Base-by-base conservation (phyloP, 1,140 invertebrate genomes). In the Camponotus floridanus region DNA sequence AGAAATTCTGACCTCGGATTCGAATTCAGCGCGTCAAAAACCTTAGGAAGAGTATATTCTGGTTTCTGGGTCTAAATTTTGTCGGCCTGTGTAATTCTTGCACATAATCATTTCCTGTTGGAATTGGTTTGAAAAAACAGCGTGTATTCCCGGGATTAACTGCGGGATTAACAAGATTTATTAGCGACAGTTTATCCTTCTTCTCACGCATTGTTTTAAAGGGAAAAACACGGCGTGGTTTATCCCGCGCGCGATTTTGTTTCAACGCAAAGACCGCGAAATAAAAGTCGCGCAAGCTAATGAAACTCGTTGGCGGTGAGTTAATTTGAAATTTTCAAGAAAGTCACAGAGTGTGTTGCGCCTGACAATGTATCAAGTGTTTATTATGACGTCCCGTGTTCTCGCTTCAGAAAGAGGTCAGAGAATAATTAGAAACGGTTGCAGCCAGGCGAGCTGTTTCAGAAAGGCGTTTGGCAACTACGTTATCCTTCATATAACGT, bases 311-410 rank as follows among this genome's bases (percentile, higher is more conserved):
- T 13, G 9, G 39, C 51, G 13, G 26, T 11, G 65, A 62, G 67
- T 73, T 83, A 73, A 83, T 73, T 83, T 73, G 79, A 83, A 73
- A 83, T 73, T 83, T 83, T 83, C 55, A 73, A 83, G 79, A 83
- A 83, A 83, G 51, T 73, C 67, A 26, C 26, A 73, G 55, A 73
- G 36, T 11, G 15, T 26, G 26, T 65, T 36, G 67, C 68, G 55
- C 68, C 55, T 83, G 68, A 83, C 79, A 83, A 73, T 83, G 61
- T 48, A 61, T 83, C 68, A 42, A 48, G 55, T 33, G 70, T 70
- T 83, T 61, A 83, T 73, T 83, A 83, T 48, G 39, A 83, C 55
- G 39, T 83, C 13, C 67, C 26, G 39, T 73, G 36, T 81, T 71
- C 67, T 61, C 48, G 79, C 79, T n/a, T 5, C 68, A 45, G 18